Base-by-base conservation (phyloP, 35 echinoderm and acorn worm genomes). In the Eucidaris tribuloides region DNA sequence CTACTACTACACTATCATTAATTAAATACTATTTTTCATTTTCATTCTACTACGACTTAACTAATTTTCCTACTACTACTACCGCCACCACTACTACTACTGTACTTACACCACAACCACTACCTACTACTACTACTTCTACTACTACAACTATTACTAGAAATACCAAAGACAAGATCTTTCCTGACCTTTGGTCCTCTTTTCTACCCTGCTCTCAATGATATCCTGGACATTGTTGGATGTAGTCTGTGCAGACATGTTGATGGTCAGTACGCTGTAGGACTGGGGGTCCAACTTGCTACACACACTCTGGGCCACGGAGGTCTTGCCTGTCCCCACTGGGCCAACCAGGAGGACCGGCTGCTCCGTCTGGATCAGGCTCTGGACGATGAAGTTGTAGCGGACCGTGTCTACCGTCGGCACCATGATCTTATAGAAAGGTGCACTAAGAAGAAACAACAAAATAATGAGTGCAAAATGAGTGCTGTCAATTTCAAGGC, bases 191-290 rank as follows among this genome's bases (percentile, higher is more conserved):
- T 99, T 99, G 58, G 96, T 99, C 81, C 96, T 93, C 84, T 99
- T 99, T 65, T 93, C 96, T 35, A 93, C 96, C 59, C 83, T 68
- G 63, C 94, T 90, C 68, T 99, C 96, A 31, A 99, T 93, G 65
- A 99, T 99, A 25, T 99, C 96, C 55, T 99, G 96, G 15, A 99
- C 96, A 38, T 99, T 99, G 62, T 90, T 99, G 34, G 94, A 99
- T 22, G 96, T 90, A 23, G 96, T 99, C 87, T 99, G 96, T 24
- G 96, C 91, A 37, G 96, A 99, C 96, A 99, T 93, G 83, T 99
- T 99, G 83, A 99, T 97, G 41, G 96, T 99, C 72, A 99, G 33
- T 25, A 99, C 96, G 84, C 96, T 99, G 79, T 93, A 98, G 40
- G 88, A 58, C 43, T 83, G 86, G 50, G 94, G 54, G 54, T 99